Conservation (phyloP, 2,888 invertebrate species). For the Chironomus riparius region DNA sequence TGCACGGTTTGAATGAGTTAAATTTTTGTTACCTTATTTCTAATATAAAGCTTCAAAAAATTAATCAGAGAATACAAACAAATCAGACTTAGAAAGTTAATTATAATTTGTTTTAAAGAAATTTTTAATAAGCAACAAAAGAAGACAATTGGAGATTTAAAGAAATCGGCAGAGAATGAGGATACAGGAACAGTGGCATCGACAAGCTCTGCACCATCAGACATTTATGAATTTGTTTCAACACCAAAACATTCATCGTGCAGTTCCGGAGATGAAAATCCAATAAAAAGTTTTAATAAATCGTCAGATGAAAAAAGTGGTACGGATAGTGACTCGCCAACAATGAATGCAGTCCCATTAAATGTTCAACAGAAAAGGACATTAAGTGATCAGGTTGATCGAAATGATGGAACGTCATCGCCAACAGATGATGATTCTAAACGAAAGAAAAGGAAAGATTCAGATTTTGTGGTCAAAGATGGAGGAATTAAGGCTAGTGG, state of each 20-base stretch:
- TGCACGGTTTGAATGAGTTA: no score
- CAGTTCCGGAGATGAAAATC: constrained; percentile 30
- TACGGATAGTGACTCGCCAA: constrained; percentile 23
- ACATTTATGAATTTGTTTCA: constrained; percentile 32
- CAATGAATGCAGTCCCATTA: background rate
- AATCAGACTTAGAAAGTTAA: no score
- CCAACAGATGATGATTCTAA: constrained; percentile 58
- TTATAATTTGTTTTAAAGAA: no score
- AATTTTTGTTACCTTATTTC: no score
- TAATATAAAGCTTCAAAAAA: no score
- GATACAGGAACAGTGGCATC: background rate
- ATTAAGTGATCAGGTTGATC: constrained; percentile 47
- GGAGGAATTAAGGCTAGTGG: constrained; percentile 31
- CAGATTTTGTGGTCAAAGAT: constrained; percentile 43
- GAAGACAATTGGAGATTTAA: constrained; percentile 41
- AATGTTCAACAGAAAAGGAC: constrained; percentile 31
- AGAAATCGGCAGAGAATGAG: constrained; percentile 14
- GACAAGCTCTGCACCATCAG: constrained; percentile 15
- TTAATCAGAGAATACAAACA: no score
- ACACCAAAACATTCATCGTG: constrained; percentile 32
- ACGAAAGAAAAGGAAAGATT: constrained; percentile 68
- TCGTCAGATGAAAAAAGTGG: constrained; percentile 30
- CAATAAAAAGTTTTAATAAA: constrained; percentile 30
- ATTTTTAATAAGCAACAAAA: no score
- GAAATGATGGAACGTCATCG: constrained; percentile 46